Conservation (phyloP, 2,888 invertebrate genomes). For the Heteropelma amictum region DNA sequence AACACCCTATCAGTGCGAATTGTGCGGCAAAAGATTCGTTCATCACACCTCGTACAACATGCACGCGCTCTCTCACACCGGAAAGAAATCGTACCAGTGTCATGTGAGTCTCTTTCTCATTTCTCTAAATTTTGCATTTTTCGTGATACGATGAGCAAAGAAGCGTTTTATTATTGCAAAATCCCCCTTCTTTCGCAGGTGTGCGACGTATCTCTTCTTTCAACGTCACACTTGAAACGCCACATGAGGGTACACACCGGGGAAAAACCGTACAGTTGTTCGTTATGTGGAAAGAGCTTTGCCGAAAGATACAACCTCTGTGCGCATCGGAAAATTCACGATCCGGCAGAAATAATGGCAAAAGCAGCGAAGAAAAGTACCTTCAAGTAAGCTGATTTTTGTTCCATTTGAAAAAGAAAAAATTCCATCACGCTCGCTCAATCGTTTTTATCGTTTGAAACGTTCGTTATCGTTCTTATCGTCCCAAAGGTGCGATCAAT, state of each 20-base stretch:
- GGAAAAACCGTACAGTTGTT: constrained; percentile 75
- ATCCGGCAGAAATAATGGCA: constrained; percentile 59
- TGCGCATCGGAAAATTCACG: constrained; percentile 74
- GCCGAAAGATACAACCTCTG: constrained; percentile 75
- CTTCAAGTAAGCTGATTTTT: constrained; percentile 58
- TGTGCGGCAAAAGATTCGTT: constrained; percentile 83
- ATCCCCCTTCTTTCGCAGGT: no score
- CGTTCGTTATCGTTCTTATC: neutral
- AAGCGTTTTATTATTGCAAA: no score
- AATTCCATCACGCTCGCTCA: neutral
- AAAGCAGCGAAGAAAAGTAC: constrained; percentile 58
- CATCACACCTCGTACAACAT: constrained; percentile 86
- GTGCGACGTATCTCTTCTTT: constrained; percentile 82
- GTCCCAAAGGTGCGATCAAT: constrained; percentile 60
- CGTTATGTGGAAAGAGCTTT: constrained; percentile 67
- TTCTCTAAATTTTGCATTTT: neutral
- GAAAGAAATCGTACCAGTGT: constrained; percentile 70
- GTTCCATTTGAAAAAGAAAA: neutral
- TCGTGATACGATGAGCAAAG: neutral
- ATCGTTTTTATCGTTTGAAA: neutral
- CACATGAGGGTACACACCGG: constrained; percentile 84
- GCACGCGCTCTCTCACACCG: constrained; percentile 83
- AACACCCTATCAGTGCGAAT: constrained; percentile 82
- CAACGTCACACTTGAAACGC: constrained; percentile 84
- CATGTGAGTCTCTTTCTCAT: constrained; percentile 56